A percentile compares a stretch with the other conserved stretches of the same genome.
These are phyloP conservation scores for Eubucco bourcierii DNA, from an alignment of 2,113 vertebrate species.

Conservation along the genomic window DNA sequence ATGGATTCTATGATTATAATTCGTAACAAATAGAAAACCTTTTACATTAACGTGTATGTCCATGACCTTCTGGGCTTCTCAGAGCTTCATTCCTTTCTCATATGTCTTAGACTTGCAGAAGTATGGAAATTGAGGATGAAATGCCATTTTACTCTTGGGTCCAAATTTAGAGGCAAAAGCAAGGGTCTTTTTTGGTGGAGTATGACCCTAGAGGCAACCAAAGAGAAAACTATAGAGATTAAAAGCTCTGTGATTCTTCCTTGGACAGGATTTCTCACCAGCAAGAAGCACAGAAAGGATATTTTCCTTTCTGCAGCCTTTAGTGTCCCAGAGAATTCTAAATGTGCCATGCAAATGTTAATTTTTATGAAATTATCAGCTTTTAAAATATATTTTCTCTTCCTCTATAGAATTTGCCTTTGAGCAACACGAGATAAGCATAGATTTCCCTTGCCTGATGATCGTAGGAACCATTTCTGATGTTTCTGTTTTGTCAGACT, in stretches of 20 bases:
- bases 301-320: background rate
- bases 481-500: constrained; percentile 21
- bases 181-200: background rate
- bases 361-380: background rate
- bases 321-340: background rate
- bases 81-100: background rate
- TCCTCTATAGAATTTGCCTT: background rate
- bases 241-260: background rate
- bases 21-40: background rate
- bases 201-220: background rate
- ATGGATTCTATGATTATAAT: background rate
- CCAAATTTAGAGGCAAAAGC: background rate
- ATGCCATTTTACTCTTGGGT: background rate
- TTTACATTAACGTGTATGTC: background rate
- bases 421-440: background rate
- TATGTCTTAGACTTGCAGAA: background rate
- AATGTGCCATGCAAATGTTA: background rate
- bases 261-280: background rate
- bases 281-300: background rate
- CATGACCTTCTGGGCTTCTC: background rate
- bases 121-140: background rate
- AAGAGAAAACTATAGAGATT: background rate
- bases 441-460: background rate
- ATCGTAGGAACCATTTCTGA: background rate
- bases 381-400: background rate